A percentile compares a stretch with the other conserved stretches of the same genome.
Conservation (phyloP, 2,113 vertebrate genomes). For the Campylomormyrus numenius region DNA sequence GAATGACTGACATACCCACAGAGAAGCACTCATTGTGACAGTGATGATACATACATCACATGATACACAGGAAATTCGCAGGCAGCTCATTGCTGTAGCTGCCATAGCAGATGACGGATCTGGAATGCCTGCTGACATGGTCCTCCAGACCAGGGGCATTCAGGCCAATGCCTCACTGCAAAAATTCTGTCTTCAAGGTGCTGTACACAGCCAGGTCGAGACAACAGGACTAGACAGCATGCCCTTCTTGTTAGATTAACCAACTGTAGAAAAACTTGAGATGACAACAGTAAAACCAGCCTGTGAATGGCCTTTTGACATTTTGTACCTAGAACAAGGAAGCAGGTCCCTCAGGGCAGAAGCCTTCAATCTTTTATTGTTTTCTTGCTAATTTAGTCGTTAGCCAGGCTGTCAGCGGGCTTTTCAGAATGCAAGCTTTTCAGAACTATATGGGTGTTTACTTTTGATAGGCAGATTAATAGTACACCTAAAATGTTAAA, state of each 20-base stretch:
- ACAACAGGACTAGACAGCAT: background rate
- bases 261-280: background rate
- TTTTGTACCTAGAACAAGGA: background rate
- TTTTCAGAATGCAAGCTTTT: too few species aligned
- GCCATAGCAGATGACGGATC: background rate
- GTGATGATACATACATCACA: background rate
- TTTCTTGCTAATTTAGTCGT: background rate
- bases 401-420: background rate
- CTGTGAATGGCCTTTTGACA: background rate
- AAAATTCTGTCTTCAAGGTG: too few species aligned
- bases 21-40: background rate
- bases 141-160: background rate
- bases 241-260: background rate
- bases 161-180: too few species aligned
- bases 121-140: background rate
- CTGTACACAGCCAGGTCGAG: background rate
- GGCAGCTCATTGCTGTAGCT: background rate
- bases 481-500: background rate
- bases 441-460: too few species aligned
- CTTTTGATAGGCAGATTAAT: too few species aligned
- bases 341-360: background rate
- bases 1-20: background rate
- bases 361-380: too few species aligned
- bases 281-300: background rate
- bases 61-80: background rate